These are phyloP conservation scores for Oedothorax gibbosus DNA, from an alignment of 1,140 invertebrate genomes.

Conservation along the genomic window DNA sequence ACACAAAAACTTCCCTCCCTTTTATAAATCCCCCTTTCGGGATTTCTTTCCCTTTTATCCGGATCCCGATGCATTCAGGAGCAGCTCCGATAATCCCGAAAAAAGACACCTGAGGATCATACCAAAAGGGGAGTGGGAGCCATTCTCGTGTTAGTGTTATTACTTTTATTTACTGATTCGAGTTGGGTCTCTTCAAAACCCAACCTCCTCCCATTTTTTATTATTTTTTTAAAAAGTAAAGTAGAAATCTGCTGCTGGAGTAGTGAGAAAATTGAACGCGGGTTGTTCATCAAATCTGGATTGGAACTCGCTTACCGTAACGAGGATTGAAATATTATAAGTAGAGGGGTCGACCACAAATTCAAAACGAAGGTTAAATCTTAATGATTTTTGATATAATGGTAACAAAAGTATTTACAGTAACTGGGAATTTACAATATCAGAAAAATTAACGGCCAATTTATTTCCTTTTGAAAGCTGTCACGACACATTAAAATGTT, in stretches of 20 bases:
- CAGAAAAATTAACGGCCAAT: too few species aligned
- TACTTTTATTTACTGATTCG: slow-evolving; percentile 51
- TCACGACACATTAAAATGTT: too few species aligned
- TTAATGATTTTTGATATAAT: too few species aligned
- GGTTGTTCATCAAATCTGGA: slow-evolving; percentile 57
- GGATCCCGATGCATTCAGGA: slow-evolving; percentile 23
- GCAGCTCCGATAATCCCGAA: slow-evolving; percentile 41
- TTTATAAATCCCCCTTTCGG: slow-evolving; percentile 1
- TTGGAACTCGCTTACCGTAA: slow-evolving; percentile 59
- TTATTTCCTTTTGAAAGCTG: too few species aligned
- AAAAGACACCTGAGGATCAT: slow-evolving; percentile 56
- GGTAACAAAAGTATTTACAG: too few species aligned
- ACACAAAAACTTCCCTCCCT: slow-evolving; percentile 4
- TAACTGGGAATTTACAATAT: too few species aligned
- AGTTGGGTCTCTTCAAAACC: background rate
- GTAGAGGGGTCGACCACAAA: slow-evolving; percentile 34
- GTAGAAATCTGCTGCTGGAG: background rate
- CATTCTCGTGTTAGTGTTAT: slow-evolving; percentile 5
- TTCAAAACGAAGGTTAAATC: background rate
- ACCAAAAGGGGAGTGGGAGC: background rate
- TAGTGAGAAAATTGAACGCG: slow-evolving; percentile 45
- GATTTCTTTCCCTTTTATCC: background rate
- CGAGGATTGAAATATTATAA: slow-evolving; percentile 32
- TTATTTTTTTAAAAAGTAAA: too few species aligned
- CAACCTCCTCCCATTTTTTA: background rate